Base-by-base conservation (phyloP, 2,888 invertebrate genomes). In the Euzophera pinguis region DNA sequence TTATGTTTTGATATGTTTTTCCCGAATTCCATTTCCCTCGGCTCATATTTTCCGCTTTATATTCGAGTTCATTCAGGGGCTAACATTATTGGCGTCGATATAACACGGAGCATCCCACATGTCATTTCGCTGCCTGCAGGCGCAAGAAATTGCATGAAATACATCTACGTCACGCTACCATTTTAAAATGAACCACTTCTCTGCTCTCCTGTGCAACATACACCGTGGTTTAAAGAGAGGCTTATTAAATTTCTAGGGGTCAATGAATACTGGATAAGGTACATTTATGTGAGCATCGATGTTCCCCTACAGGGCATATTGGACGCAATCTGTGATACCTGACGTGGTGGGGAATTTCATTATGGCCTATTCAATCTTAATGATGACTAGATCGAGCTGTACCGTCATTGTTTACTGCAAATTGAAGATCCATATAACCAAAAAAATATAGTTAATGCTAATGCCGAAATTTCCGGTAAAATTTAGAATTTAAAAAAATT, bases 141-240 rank as follows among this genome's bases (percentile, higher is more conserved):
- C 80, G 71, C 81, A 84, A 86, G 86, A 82, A 84, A 86, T 85
- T 85, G 85, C 86, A 84, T 78, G 77, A 80, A 82, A 81, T 75
- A 78, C 75, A 76, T 74, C 73, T 76, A 74, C 64, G 69, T 70
- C 64, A 75, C 68, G 52, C 59, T 56, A 50, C 84, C 78, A 79
- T 43, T 48, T 22, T 60, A 55, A 12, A 41, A 6, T 51, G 78
- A 75, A 22, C 80, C 64, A 1, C 60, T 56, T 8, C 54, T 10
- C 16, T 39, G 50, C 63, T 57, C 60, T 53, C 35, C 16, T 37
- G 42, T 34, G 39, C 54, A 37, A 37, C 27, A 53, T 54, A 54
- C 52, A 47, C 10, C 35, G 29, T 54, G 54, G 37, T 53, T 43
- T 52, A 48, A 53, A 54, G 54, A 53, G 57, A 52, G 14, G 47